Evolutionary conservation across 1,140 invertebrate species (phyloP).

Genomic region (Proctacanthus coquilletti): DNA sequence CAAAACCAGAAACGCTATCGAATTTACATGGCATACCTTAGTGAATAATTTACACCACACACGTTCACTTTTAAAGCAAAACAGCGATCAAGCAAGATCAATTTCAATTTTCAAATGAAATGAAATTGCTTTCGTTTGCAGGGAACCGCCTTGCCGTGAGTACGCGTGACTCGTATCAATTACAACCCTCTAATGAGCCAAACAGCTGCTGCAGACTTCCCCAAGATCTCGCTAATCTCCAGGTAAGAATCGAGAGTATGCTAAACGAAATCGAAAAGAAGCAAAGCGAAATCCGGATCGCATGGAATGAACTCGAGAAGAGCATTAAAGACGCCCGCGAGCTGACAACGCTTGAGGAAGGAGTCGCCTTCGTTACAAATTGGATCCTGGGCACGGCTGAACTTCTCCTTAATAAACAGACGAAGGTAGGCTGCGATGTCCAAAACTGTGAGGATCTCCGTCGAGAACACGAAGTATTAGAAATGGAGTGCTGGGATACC

Average conservation of each 20-base stretch:
- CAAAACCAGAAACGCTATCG: too few species aligned
- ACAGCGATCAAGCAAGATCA: too few species aligned
- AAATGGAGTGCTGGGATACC: conserved; percentile 59
- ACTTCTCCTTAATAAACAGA: conserved; percentile 48
- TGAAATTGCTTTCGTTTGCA: too few species aligned
- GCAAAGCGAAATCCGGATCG: conserved; percentile 41
- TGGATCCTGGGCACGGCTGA: conserved; percentile 65
- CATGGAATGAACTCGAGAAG: conserved; percentile 41
- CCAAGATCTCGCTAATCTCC: conserved; percentile 44
- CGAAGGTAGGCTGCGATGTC: conserved; percentile 56
- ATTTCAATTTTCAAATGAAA: too few species aligned
- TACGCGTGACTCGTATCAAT: too few species aligned
- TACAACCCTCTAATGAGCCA: too few species aligned
- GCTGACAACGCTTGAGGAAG: conserved; percentile 41
- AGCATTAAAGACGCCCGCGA: conserved; percentile 43
- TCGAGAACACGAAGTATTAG: conserved; percentile 55
- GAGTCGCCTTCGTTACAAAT: conserved; percentile 49
- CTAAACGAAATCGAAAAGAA: conserved; percentile 42
- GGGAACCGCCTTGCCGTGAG: too few species aligned
- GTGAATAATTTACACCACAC: too few species aligned
- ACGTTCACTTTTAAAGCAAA: too few species aligned
- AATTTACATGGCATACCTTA: too few species aligned
- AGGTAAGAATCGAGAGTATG: conserved; percentile 37
- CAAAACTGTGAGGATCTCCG: conserved; percentile 51
- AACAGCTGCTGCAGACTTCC: too few species aligned